phyloP scores from a whole-genome alignment of 1,140 invertebrate genomes.

The Xylocopa sonorina region DNA sequence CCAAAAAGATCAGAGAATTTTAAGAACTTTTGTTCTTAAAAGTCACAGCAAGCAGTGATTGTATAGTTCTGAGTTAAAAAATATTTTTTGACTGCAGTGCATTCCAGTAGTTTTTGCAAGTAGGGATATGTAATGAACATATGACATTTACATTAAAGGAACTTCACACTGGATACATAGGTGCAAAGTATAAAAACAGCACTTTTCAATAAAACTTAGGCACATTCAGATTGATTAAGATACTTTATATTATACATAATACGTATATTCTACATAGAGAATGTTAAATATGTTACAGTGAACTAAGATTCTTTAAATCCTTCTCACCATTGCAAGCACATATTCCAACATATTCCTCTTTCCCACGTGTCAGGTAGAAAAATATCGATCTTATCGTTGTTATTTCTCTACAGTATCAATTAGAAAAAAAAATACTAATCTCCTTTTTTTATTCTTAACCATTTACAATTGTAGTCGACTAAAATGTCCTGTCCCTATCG shows the following conservation, averaged over 20 bases:
- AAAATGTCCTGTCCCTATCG: background rate
- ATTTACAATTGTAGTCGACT: background rate
- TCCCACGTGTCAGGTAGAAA: conserved; percentile 21
- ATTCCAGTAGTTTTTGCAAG: too few relatives aligned
- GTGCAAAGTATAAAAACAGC: background rate
- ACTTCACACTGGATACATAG: too few relatives aligned
- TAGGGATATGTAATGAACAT: too few relatives aligned
- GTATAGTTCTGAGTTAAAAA: too few relatives aligned
- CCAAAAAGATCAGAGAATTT: conserved; percentile 1
- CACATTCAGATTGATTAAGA: conserved; percentile 6
- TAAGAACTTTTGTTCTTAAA: background rate
- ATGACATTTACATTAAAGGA: too few relatives aligned
- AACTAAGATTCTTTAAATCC: conserved; percentile 6
- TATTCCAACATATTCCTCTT: background rate
- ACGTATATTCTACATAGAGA: conserved; percentile 24
- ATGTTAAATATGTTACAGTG: conserved; percentile 27
- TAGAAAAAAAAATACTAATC: background rate
- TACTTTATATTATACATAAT: too few relatives aligned
- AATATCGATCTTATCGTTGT: conserved; percentile 16
- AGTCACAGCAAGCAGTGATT: background rate
- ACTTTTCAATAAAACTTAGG: background rate
- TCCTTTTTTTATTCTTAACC: background rate
- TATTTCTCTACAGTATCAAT: background rate
- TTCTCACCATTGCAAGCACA: background rate
- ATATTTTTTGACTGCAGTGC: too few relatives aligned